Evolutionary conservation across 2,888 invertebrate genomes (phyloP), one percentile per base, ranked within the genome.

Genomic region (Dorcus hopei): DNA sequence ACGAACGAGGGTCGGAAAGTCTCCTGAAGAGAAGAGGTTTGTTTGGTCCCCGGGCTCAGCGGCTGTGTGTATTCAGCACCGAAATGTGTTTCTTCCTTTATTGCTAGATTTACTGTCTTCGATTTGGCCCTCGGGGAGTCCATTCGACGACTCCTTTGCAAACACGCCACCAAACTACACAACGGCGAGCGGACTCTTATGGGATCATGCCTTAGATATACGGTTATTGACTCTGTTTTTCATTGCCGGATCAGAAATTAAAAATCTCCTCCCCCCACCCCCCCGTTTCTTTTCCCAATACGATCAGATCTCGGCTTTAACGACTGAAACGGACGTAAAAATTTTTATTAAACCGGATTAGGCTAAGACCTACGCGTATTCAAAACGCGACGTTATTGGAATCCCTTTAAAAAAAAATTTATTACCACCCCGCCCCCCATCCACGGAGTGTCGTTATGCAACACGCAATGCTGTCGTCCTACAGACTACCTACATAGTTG

Each of bases 1-100:
- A 7, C 26, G 26, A 33, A 33, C 26, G 26, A 33, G 26, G 26
- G 26, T 45, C 45, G 14, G 16, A 7, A 11, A 11, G 45, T 11
- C 45, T 23, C 45, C n/a, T 23, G 45, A 45, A 16, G 19, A 19
- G 45, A 45, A 19, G 45, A 45, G 11, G 45, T 45, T 45, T 16
- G 16, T 45, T 45, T 19, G 23, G 60, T 62, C 62, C 60, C 61
- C 42, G 57, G 58, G 61, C 55, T 52, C 58, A 61, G 57, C 57
- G 56, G 60, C 62, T 62, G 58, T 62, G 62, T 66, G 63, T 65
- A 66, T 67, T 67, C 66, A 66, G 65, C 62, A 62, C 64, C 61
- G 64, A 66, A 69, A 70, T 68, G 66, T 68, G 64, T 68, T 68
- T 67, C 68, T 64, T 64, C 61, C 65, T 67, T 68, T 70, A 70